A percentile compares a stretch with the other conserved stretches of the same genome.
Conservation (phyloP, 2,797 vertebrate species). For the Clarias platycephalus region DNA sequence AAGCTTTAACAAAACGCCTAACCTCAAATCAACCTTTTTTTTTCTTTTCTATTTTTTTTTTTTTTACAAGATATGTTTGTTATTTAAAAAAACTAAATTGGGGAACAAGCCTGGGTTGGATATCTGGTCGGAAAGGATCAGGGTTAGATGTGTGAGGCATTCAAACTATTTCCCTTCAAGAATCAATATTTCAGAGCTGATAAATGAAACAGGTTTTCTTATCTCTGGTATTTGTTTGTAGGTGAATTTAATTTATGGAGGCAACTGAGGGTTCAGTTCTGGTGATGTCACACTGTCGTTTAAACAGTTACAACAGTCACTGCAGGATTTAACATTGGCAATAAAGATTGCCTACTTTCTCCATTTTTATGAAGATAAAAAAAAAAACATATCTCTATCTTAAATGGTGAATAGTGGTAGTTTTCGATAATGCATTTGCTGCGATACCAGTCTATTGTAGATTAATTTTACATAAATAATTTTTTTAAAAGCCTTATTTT, state of each 20-base stretch:
- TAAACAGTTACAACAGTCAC: too few species aligned
- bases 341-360: not conserved
- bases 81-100: not conserved
- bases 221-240: constrained; percentile 9
- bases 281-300: not conserved
- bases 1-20: not conserved
- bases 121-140: not conserved
- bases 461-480: not conserved
- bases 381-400: too few species aligned
- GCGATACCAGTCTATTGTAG: not conserved
- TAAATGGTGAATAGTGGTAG: not conserved
- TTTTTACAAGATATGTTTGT: not conserved
- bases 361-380: not conserved
- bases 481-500: not conserved
- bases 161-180: not conserved
- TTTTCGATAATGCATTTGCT: not conserved
- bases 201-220: not conserved
- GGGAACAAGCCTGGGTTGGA: not conserved
- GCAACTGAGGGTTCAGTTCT: not conserved
- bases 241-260: not conserved
- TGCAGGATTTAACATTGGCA: not conserved
- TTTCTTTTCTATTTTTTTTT: too few species aligned
- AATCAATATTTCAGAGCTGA: constrained; percentile 15
- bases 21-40: too few species aligned
- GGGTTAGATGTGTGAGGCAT: not conserved